Evolutionary conservation across 1,140 invertebrate species (phyloP).

Genomic region (Drosophila melanogaster): DNA sequence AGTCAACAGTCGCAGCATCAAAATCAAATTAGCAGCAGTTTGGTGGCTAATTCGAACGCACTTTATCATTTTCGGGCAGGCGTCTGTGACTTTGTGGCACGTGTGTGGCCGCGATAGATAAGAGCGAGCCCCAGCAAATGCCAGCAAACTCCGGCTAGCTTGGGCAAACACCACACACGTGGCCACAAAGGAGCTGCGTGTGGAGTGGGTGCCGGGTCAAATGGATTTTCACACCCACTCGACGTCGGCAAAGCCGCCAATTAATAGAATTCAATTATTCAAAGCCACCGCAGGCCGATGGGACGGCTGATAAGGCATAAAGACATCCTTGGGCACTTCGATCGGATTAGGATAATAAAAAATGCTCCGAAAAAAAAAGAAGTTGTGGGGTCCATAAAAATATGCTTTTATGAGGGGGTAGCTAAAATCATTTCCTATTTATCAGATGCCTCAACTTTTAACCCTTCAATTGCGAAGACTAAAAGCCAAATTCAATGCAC

Average conservation of each 20-base stretch:
- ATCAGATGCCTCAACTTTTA: too few species aligned
- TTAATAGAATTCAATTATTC: constrained; percentile 71
- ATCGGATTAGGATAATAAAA: neutral
- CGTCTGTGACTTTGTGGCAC: constrained; percentile 27
- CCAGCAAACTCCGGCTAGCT: constrained; percentile 27
- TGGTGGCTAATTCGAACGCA: constrained; percentile 70
- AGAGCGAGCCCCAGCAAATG: constrained; percentile 23
- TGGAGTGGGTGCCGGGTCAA: constrained; percentile 4
- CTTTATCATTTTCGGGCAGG: constrained; percentile 60
- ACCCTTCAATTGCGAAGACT: too few species aligned
- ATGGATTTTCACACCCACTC: constrained; percentile 64
- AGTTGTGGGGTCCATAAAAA: too few species aligned
- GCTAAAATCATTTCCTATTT: too few species aligned
- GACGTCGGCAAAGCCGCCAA: constrained; percentile 35
- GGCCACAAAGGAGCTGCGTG: constrained; percentile 16
- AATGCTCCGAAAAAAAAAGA: neutral
- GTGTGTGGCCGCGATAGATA: constrained; percentile 59
- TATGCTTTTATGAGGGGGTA: neutral
- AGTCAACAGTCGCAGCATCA: constrained; percentile 50
- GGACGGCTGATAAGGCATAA: constrained; percentile 5
- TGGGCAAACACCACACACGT: constrained; percentile 65
- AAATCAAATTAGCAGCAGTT: constrained; percentile 78
- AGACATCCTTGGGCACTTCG: neutral
- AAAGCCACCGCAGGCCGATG: constrained; percentile 34
- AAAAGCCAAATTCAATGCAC: too few species aligned